Conservation (phyloP, 1,140 invertebrate genomes). For the Chymomyza costata region DNA sequence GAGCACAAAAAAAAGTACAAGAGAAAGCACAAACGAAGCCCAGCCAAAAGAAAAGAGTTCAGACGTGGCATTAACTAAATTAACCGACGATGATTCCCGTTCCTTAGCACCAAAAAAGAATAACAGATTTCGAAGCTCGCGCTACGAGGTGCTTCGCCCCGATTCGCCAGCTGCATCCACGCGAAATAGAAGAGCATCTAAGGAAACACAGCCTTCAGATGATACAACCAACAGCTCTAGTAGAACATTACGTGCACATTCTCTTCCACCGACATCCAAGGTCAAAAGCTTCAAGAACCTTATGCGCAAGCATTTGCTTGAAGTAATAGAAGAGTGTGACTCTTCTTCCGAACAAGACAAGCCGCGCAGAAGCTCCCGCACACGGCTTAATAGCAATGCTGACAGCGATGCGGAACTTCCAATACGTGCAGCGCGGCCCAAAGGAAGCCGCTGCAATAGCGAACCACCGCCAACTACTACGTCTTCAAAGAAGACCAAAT, state of each 20-base stretch:
- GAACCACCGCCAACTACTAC: background rate
- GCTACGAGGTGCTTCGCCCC: too few relatives aligned
- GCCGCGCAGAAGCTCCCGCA: constrained; percentile 16
- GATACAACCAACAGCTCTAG: background rate
- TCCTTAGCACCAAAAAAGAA: too few relatives aligned
- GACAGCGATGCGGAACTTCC: background rate
- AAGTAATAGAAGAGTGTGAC: constrained; percentile 20
- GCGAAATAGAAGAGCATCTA: too few relatives aligned
- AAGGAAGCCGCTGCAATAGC: background rate
- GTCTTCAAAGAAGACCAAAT: background rate
- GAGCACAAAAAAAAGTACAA: background rate
- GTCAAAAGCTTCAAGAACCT: constrained; percentile 1
- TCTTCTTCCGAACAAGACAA: too few relatives aligned
- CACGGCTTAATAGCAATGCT: constrained; percentile 19
- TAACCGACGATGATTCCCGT: too few relatives aligned
- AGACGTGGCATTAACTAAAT: too few relatives aligned
- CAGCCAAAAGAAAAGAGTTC: background rate
- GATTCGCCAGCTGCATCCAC: too few relatives aligned
- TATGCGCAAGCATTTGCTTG: constrained; percentile 13
- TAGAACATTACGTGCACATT: constrained; percentile 6
- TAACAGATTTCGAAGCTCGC: too few relatives aligned
- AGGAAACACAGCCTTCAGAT: too few relatives aligned
- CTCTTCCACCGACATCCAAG: too few relatives aligned
- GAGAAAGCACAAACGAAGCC: background rate
- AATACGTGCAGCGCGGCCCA: background rate